Percentiles rank a stretch among this genome's conserved stretches.
These are phyloP conservation scores for Abrostola tripartita DNA, from an alignment of 2,888 invertebrate species.

Conservation along the genomic window DNA sequence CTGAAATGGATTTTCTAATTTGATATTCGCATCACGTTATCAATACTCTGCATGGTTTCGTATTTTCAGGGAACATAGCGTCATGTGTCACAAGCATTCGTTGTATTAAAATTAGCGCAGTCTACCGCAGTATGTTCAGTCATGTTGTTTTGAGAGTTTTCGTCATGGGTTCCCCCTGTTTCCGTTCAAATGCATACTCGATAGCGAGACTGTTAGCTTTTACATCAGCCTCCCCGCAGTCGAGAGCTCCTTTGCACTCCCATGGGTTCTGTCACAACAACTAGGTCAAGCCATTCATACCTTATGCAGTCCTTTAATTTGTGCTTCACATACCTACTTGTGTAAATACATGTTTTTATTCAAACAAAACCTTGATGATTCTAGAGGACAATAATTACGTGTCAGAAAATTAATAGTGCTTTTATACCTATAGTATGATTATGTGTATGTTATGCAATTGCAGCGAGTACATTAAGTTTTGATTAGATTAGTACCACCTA, in stretches of 20 bases:
- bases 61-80: slow-evolving; percentile 20
- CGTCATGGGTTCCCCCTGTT: slow-evolving; percentile 25
- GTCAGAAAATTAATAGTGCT: no score
- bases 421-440: not conserved
- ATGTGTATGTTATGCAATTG: not conserved
- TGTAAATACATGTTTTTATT: slow-evolving; percentile 2
- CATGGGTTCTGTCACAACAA: slow-evolving; percentile 48
- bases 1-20: slow-evolving; percentile 30
- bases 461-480: not conserved
- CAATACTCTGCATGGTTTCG: slow-evolving; percentile 32
- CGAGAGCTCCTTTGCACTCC: slow-evolving; percentile 47
- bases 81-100: slow-evolving; percentile 23
- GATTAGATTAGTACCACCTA: not conserved
- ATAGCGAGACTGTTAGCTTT: slow-evolving; percentile 51
- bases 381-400: no score
- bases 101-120: slow-evolving; percentile 22
- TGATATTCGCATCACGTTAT: slow-evolving; percentile 47
- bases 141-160: slow-evolving; percentile 22
- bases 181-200: slow-evolving; percentile 52
- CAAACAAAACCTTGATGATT: no score
- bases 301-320: slow-evolving; percentile 50
- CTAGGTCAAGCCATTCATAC: slow-evolving; percentile 54
- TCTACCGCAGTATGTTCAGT: slow-evolving; percentile 23
- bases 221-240: slow-evolving; percentile 39
- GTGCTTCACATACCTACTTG: slow-evolving; percentile 27